Conservation (phyloP, 2,113 vertebrate species). For the Nothocercus nigrocapillus region DNA sequence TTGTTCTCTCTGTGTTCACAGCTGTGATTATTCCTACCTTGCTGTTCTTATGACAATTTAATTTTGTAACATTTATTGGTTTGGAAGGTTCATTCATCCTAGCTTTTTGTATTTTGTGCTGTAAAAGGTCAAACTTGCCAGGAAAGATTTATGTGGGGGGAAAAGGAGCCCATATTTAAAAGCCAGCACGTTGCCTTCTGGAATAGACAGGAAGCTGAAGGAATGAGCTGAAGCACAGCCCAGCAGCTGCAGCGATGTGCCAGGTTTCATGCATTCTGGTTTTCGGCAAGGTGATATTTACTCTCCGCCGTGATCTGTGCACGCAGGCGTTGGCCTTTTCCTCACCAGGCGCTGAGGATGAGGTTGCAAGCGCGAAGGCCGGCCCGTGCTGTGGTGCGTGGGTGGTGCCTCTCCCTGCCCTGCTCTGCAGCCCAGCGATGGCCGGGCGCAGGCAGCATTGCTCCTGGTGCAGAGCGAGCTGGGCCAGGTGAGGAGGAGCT, state of each 20-base stretch:
- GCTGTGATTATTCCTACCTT: background rate
- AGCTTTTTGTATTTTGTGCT: slow-evolving; percentile 33
- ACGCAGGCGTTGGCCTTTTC: fast-evolving
- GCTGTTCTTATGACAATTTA: background rate
- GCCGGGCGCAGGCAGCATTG: background rate
- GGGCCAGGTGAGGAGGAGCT: background rate
- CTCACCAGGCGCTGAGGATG: fast-evolving
- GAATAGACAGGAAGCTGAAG: background rate
- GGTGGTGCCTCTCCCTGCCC: background rate
- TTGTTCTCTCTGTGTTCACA: background rate
- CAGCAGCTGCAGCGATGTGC: background rate
- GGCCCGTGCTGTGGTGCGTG: fast-evolving
- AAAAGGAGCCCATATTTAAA: background rate
- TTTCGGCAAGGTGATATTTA: background rate
- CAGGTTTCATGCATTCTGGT: background rate
- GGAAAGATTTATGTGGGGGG: slow-evolving; percentile 36
- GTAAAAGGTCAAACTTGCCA: slow-evolving; percentile 67
- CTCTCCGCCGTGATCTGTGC: fast-evolving
- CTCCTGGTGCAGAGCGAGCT: no score
- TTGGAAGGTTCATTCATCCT: slow-evolving; percentile 34
- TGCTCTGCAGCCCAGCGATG: background rate
- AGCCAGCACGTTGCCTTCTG: background rate
- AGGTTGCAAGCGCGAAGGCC: background rate
- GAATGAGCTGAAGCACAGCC: background rate
- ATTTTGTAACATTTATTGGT: slow-evolving; percentile 42